Evolutionary conservation across 2,797 vertebrate genomes (phyloP).

Genomic region (Sebastes vulpes): DNA sequence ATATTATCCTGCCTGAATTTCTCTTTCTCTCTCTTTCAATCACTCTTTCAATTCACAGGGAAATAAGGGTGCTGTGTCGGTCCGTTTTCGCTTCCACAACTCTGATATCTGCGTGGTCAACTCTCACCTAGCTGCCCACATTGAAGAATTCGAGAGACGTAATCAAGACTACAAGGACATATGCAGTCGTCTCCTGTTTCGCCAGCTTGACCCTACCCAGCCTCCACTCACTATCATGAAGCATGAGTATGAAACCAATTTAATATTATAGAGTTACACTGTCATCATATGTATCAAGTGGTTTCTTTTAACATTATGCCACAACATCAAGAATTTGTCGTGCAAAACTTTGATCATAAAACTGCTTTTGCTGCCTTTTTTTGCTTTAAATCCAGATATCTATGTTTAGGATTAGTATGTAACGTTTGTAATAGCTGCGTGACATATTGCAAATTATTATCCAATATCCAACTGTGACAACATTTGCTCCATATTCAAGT

Average conservation of each 20-base stretch:
- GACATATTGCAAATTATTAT: background rate
- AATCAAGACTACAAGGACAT: constrained; percentile 98
- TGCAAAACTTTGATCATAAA: background rate
- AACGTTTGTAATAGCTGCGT: background rate
- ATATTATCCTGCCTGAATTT: background rate
- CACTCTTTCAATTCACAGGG: constrained; percentile 82
- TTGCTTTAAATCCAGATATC: background rate
- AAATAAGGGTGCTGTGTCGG: constrained; percentile 95
- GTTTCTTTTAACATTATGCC: background rate
- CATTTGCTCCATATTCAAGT: background rate
- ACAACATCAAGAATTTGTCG: background rate
- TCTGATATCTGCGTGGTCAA: constrained; percentile 96
- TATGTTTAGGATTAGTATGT: background rate
- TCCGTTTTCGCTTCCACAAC: constrained; percentile 95
- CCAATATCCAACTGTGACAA: background rate
- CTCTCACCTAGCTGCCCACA: constrained; percentile 95
- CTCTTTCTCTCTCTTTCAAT: background rate
- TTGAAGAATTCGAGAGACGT: constrained; percentile 92
- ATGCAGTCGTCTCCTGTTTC: constrained; percentile 93
- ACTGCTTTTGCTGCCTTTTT: background rate
- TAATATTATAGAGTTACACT: background rate
- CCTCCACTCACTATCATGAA: constrained; percentile 91
- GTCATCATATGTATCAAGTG: background rate
- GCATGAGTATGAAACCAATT: constrained; percentile 88
- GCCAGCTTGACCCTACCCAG: constrained; percentile 83